phyloP scores from a whole-genome alignment of 2,797 vertebrate species.

The Poecile montanus region DNA sequence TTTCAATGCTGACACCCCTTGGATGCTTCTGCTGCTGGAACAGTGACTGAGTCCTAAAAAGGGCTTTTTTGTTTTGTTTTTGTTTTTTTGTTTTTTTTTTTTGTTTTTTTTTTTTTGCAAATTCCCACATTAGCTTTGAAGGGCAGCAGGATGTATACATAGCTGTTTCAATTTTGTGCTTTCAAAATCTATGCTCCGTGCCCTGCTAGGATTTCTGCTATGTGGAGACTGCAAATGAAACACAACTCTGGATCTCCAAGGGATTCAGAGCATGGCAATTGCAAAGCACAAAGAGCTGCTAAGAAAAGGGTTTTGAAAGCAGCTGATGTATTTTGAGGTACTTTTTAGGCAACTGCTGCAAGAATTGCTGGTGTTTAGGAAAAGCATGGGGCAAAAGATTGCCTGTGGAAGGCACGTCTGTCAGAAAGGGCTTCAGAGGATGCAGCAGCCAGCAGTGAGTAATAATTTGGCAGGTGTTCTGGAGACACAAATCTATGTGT shows the following conservation, averaged over 20 bases:
- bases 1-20: rapidly evolving
- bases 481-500: neutral
- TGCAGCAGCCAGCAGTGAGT: neutral
- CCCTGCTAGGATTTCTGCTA: neutral
- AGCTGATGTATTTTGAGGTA: neutral
- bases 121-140: neutral
- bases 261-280: neutral
- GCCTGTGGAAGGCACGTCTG: constrained; percentile 1
- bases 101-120: neutral
- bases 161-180: neutral
- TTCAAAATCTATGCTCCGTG: neutral
- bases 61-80: no score
- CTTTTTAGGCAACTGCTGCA: neutral
- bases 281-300: neutral
- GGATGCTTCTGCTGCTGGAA: neutral
- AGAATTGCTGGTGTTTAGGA: neutral
- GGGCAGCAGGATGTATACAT: neutral
- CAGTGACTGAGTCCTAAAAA: neutral
- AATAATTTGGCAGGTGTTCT: neutral
- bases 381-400: neutral
- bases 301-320: neutral
- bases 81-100: neutral
- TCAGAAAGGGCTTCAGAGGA: neutral
- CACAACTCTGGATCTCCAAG: neutral
- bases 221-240: neutral